Evolutionary conservation across 1,140 invertebrate species (phyloP), one percentile per base, ranked within the genome.

Genomic region (Portunus trituberculatus): DNA sequence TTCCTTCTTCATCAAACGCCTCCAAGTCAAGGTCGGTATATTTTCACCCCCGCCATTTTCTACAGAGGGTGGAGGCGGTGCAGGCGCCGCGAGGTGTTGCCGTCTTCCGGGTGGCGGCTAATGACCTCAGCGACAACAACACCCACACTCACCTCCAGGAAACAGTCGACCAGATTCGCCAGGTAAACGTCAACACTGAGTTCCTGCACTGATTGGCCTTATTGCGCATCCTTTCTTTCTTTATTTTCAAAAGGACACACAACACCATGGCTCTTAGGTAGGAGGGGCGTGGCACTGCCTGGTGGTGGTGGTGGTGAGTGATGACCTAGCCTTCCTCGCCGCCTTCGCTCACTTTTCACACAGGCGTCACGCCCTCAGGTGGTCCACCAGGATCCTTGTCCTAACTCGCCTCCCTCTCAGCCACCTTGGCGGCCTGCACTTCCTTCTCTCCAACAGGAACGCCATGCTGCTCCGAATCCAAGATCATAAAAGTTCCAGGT

Each of bases 301-400:
- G 91, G 25, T 39, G 4, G 20, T 92, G 20, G 91, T 92, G 12
- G 91, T 92, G 32, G 32, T 48, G 32, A 92, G 91, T 29, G 91
- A 45, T 6, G 76, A 92, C 29, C 20, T 31, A 46, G 14, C 31
- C 76, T 45, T 92, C 91, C 59, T 92, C 20, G 76, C 91, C 32
- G 32, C 91, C 20, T 92, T 92, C 20, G 91, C 67, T 29, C 59
- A 46, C 4, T 10, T 39, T 6, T 83, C 91, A 67, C 91, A 83
- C 28, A 39, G n/a, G 76, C 29, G 91, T 82, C 67, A n/a, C 25
- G 59, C 82, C 28, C 59, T 92, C 31, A 16, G n/a, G 91, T 92
- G 59, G 67, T 76, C 67, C 20, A 84, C 76, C 6, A 76, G 91
- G 20, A 67, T 92, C 76, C 91, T 92, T 32, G 7, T 82, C 67